Percentiles rank a stretch among this genome's conserved stretches.
These are phyloP conservation scores for Pachymerium ferrugineum DNA, from an alignment of 2,888 invertebrate species.

Conservation along the genomic window DNA sequence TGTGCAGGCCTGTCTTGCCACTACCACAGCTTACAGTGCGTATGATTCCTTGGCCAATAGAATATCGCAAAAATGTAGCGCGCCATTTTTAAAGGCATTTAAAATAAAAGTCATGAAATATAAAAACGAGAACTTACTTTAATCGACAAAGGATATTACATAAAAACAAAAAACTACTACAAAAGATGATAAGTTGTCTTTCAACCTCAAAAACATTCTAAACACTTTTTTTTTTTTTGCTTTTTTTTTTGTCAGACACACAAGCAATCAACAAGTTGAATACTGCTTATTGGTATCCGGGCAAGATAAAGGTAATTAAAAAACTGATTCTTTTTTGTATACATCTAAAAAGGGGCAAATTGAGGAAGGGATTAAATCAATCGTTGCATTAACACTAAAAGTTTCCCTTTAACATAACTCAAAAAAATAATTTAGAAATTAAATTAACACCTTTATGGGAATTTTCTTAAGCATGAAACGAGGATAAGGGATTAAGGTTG, in stretches of 20 bases:
- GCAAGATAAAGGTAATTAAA: slow-evolving; percentile 10
- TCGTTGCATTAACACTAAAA: neutral
- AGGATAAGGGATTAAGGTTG: no score
- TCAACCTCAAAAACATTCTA: neutral
- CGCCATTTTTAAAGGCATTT: neutral
- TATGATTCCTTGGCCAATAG: no score
- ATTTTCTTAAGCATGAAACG: neutral
- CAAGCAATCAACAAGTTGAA: neutral
- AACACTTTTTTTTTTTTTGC: neutral
- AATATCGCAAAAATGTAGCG: no score
- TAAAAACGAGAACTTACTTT: slow-evolving; percentile 1
- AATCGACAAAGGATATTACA: slow-evolving; percentile 18
- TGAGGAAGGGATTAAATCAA: neutral
- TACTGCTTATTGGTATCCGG: neutral
- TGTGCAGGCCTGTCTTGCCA: no score
- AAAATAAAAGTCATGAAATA: neutral
- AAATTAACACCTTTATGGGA: slow-evolving; percentile 1
- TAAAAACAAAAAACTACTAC: neutral
- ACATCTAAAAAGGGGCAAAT: neutral
- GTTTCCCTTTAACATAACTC: neutral
- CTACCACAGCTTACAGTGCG: no score
- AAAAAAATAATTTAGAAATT: slow-evolving; percentile 11
- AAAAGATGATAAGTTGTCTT: slow-evolving; percentile 2
- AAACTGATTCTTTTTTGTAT: neutral
- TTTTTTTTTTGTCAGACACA: neutral